phyloP scores from a whole-genome alignment of 2,888 invertebrate genomes.

The Kuschelorhynchus macadamiae region DNA sequence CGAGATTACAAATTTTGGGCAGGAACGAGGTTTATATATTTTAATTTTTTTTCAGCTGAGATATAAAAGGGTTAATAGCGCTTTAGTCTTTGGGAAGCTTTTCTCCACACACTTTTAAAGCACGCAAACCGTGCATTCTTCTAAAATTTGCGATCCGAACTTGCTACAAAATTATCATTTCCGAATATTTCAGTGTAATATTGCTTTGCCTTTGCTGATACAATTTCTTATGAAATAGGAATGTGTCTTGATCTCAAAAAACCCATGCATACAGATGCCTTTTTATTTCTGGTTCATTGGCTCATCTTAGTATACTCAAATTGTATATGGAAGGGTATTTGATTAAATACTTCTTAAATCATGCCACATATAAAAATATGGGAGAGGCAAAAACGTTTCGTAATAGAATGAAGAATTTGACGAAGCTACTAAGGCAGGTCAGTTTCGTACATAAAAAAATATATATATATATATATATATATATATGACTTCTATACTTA shows the following conservation, averaged over 20 bases:
- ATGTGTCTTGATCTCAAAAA: background rate
- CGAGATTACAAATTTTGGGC: background rate
- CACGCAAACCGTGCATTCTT: background rate
- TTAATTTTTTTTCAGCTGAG: too few relatives aligned
- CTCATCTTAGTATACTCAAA: too few relatives aligned
- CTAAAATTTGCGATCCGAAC: constrained; percentile 11
- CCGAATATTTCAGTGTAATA: background rate
- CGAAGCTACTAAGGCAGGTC: too few relatives aligned
- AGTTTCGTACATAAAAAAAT: too few relatives aligned
- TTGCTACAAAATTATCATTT: background rate
- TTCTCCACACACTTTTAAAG: background rate
- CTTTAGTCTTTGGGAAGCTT: constrained; percentile 3
- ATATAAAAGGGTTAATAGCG: background rate
- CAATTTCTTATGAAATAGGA: background rate
- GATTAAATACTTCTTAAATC: too few relatives aligned
- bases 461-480: too few relatives aligned
- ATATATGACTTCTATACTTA: too few relatives aligned
- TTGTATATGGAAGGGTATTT: too few relatives aligned
- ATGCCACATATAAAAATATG: too few relatives aligned
- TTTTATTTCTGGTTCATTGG: too few relatives aligned
- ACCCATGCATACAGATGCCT: background rate
- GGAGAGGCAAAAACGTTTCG: too few relatives aligned
- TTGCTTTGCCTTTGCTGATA: constrained; percentile 6
- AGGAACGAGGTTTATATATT: background rate
- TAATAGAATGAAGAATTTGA: too few relatives aligned